Evolutionary conservation across 2,797 vertebrate genomes (phyloP).

Genomic region (Yasuhikotakia modesta): DNA sequence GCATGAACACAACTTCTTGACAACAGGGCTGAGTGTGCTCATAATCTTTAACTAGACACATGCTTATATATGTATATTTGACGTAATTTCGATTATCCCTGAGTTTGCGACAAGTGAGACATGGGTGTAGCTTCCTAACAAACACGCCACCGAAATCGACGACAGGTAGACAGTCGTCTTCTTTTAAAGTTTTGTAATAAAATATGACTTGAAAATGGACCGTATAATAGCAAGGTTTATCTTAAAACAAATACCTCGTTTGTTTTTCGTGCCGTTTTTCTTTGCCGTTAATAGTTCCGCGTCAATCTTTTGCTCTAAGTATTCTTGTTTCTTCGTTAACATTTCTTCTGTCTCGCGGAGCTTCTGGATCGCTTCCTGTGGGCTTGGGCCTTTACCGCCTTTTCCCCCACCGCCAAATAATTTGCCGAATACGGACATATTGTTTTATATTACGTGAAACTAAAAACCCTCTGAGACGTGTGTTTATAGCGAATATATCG

Average conservation of each 20-base stretch:
- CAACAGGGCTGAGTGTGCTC: not conserved
- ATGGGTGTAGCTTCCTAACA: constrained; percentile 15
- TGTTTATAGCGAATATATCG: constrained; percentile 13
- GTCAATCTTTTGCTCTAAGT: constrained; percentile 93
- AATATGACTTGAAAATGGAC: not conserved
- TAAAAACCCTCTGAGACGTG: constrained; percentile 7
- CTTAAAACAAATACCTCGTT: constrained; percentile 82
- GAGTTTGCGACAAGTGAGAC: not conserved
- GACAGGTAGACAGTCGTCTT: not conserved
- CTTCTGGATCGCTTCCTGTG: constrained; percentile 95
- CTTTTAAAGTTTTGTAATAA: constrained; percentile 13
- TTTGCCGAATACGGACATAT: constrained; percentile 83
- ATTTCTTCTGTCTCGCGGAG: constrained; percentile 96
- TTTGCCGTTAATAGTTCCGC: constrained; percentile 90
- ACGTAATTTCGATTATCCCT: not conserved
- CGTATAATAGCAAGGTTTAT: not conserved
- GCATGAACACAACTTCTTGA: not conserved
- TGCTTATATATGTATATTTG: not conserved
- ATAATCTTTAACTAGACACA: not conserved
- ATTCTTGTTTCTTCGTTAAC: constrained; percentile 96
- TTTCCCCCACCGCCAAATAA: constrained; percentile 86
- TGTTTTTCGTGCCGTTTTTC: constrained; percentile 97
- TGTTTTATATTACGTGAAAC: constrained; percentile 11
- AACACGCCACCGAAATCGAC: not conserved
- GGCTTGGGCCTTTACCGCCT: constrained; percentile 85